Evolutionary conservation across 2,113 vertebrate genomes (phyloP).

Genomic region (Mohoua ochrocephala): DNA sequence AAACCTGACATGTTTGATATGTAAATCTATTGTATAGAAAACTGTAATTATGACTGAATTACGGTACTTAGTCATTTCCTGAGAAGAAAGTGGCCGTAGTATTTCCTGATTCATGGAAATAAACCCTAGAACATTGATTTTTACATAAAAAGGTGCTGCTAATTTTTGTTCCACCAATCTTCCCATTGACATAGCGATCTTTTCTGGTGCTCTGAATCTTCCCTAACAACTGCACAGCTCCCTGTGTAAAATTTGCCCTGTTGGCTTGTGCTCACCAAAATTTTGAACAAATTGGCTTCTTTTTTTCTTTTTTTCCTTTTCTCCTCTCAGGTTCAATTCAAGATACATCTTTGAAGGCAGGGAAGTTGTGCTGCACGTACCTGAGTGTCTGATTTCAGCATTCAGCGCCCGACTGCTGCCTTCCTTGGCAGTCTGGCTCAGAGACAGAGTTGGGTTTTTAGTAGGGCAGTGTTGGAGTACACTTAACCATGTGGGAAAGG

Average conservation of each 20-base stretch:
- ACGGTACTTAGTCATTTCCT: conserved; percentile 42
- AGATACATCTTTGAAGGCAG: neutral
- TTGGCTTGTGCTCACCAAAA: neutral
- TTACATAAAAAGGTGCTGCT: conserved; percentile 55
- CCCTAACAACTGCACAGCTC: neutral
- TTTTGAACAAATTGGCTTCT: neutral
- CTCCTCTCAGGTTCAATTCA: neutral
- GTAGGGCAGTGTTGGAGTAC: neutral
- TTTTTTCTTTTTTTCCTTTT: neutral
- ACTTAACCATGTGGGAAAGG: neutral
- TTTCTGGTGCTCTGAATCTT: conserved; percentile 8
- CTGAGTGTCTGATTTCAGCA: neutral
- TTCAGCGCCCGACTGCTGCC: neutral
- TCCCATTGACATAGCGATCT: neutral
- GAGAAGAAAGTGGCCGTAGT: conserved; percentile 27
- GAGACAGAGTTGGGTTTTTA: neutral
- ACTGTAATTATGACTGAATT: conserved; percentile 58
- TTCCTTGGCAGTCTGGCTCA: neutral
- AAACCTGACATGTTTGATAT: conserved; percentile 49
- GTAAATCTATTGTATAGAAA: conserved; percentile 49
- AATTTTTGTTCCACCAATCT: conserved; percentile 42
- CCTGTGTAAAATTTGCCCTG: neutral
- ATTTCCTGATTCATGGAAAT: conserved; percentile 58
- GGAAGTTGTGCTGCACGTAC: neutral
- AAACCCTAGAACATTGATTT: conserved; percentile 51